Conservation (phyloP, 2,797 vertebrate species). For the Ptychobarbus kaznakovi region DNA sequence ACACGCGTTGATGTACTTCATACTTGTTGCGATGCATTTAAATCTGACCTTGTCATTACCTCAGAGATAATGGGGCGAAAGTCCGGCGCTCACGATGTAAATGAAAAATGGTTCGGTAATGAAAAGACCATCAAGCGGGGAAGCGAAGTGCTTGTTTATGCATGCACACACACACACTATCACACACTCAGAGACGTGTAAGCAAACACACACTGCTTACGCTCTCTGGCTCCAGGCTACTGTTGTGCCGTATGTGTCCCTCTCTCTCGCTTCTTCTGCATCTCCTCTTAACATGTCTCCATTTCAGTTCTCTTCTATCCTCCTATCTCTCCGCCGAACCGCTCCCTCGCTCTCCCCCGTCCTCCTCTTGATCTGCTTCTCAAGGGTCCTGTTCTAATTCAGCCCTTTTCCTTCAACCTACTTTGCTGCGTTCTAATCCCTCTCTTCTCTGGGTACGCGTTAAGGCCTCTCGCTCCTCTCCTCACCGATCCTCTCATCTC, state of each 20-base stretch:
- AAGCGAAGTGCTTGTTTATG: slow-evolving; percentile 17
- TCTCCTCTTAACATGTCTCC: slow-evolving; percentile 9
- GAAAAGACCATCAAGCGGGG: slow-evolving; percentile 47
- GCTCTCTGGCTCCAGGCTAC: slow-evolving; percentile 45
- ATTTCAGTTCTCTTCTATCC: neutral
- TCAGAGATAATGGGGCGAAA: slow-evolving; percentile 43
- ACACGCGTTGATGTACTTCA: neutral
- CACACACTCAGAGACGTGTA: slow-evolving; percentile 8
- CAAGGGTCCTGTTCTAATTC: slow-evolving; percentile 84
- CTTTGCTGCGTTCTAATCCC: slow-evolving; percentile 75
- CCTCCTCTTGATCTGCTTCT: slow-evolving; percentile 71
- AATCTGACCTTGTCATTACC: slow-evolving; percentile 48
- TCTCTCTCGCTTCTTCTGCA: neutral
- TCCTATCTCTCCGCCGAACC: slow-evolving; percentile 35
- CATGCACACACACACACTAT: neutral
- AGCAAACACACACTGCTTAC: slow-evolving; percentile 43
- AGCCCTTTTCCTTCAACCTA: slow-evolving; percentile 77
- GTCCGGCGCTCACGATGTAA: slow-evolving; percentile 18
- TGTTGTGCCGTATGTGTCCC: neutral
- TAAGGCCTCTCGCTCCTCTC: slow-evolving; percentile 17
- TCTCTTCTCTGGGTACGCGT: slow-evolving; percentile 63
- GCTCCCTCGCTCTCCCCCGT: slow-evolving; percentile 27
- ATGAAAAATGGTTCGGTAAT: slow-evolving; percentile 35
- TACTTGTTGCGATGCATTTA: slow-evolving; percentile 34
- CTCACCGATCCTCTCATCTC: neutral